Percentiles rank a stretch among this genome's conserved stretches.
Conservation (phyloP, 2,888 invertebrate genomes). For the Polymixis lichenea region DNA sequence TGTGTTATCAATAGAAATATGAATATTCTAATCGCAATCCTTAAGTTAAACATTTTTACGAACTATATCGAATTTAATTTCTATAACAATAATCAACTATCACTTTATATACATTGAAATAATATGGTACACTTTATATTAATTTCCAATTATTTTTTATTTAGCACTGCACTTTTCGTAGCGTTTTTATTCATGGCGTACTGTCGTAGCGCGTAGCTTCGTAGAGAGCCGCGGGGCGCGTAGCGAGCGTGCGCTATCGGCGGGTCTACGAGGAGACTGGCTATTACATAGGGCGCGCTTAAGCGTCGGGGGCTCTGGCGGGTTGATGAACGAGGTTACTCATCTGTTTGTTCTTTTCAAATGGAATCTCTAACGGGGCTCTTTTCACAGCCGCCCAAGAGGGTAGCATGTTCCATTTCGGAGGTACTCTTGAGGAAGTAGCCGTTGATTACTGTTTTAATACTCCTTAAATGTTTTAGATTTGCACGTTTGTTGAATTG, state of each 20-base stretch:
- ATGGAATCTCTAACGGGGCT: conserved; percentile 72
- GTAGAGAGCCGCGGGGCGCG: conserved; percentile 64
- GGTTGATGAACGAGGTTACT: conserved; percentile 74
- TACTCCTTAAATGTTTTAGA: conserved; percentile 35
- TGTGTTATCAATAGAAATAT: conserved; percentile 72
- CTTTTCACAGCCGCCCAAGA: conserved; percentile 73
- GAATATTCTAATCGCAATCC: conserved; percentile 68
- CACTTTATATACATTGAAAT: conserved; percentile 64
- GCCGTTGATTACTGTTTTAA: conserved; percentile 54
- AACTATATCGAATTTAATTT: conserved; percentile 60
- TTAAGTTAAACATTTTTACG: conserved; percentile 70
- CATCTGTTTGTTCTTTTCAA: conserved; percentile 79
- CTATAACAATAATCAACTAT: conserved; percentile 61
- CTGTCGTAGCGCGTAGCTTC: conserved; percentile 62
- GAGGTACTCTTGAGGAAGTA: conserved; percentile 53
- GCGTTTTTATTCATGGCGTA: conserved; percentile 64
- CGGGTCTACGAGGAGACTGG: conserved; percentile 73
- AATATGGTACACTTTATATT: conserved; percentile 59
- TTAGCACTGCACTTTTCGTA: conserved; percentile 63
- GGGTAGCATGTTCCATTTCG: conserved; percentile 67
- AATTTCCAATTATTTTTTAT: conserved; percentile 48
- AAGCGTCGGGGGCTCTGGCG: conserved; percentile 64
- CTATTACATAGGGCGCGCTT: conserved; percentile 65
- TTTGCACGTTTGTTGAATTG: not conserved
- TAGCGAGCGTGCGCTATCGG: conserved; percentile 71